A percentile compares a stretch with the other conserved stretches of the same genome.
These are phyloP conservation scores for Lepidocyrtoides sp. DNA, from an alignment of 2,888 invertebrate genomes.

Conservation along the genomic window DNA sequence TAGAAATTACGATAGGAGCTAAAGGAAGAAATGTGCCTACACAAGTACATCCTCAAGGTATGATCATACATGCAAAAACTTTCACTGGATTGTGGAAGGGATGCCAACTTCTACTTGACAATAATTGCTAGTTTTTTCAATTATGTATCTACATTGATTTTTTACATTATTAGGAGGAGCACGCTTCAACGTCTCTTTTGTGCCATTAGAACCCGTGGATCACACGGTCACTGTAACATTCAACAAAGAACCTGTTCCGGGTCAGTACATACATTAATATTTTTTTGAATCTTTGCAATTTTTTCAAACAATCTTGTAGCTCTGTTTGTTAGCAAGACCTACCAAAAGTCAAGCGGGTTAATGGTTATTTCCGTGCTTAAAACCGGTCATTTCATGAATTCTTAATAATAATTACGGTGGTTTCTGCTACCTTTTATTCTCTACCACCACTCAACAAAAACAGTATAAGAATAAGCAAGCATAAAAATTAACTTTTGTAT, in stretches of 20 bases:
- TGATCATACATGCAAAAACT: neutral
- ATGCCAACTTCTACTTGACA: constrained; percentile 5
- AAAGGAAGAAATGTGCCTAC: constrained; percentile 97
- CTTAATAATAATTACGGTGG: constrained; percentile 62
- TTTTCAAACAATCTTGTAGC: constrained; percentile 38
- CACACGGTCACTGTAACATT: constrained; percentile 99
- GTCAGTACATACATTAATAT: constrained; percentile 84
- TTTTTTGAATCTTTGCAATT: neutral
- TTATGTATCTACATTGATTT: neutral
- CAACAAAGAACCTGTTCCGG: constrained; percentile 93
- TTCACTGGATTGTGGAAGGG: neutral
- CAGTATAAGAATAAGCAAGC: neutral
- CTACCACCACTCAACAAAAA: neutral
- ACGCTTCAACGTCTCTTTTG: constrained; percentile 98
- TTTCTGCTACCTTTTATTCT: constrained; percentile 32
- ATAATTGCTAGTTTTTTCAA: neutral
- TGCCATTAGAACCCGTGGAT: constrained; percentile 97
- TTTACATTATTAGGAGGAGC: constrained; percentile 87
- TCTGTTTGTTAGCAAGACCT: constrained; percentile 8
- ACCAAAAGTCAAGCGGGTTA: constrained; percentile 34
- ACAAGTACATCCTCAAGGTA: constrained; percentile 96
- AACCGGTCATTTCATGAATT: constrained; percentile 64
- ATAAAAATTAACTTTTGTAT: constrained; percentile 21
- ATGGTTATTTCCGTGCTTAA: constrained; percentile 52
- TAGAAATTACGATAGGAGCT: constrained; percentile 97